phyloP scores from a whole-genome alignment of 35 echinoderm and acorn worm species.

The Diadema setosum region DNA sequence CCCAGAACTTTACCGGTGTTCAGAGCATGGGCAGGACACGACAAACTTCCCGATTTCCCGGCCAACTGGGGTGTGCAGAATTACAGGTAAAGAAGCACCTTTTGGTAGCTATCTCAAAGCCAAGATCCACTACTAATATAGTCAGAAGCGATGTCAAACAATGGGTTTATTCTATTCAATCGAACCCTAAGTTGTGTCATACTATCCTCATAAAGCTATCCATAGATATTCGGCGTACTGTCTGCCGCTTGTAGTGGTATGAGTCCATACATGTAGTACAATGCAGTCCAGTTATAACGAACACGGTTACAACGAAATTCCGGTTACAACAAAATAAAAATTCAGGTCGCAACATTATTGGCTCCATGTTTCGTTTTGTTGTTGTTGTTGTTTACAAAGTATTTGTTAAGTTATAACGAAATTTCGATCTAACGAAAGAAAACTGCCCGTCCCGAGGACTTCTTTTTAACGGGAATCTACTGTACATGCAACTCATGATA shows the following conservation, averaged over 20 bases:
- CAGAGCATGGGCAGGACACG: slow-evolving; percentile 65
- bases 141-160: neutral
- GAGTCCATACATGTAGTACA: too few relatives aligned
- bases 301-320: too few relatives aligned
- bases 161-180: neutral
- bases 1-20: slow-evolving; percentile 72
- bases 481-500: too few relatives aligned
- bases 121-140: neutral
- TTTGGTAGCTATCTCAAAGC: neutral
- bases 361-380: too few relatives aligned
- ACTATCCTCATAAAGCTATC: neutral
- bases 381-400: too few relatives aligned
- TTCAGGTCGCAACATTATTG: too few relatives aligned
- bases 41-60: slow-evolving; percentile 65
- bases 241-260: neutral
- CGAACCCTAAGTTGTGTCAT: neutral
- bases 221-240: neutral
- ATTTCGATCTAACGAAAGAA: too few relatives aligned
- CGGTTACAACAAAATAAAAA: too few relatives aligned
- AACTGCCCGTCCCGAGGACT: too few relatives aligned
- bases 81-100: slow-evolving; percentile 66
- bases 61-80: slow-evolving; percentile 90
- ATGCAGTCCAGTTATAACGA: too few relatives aligned
- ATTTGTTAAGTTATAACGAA: too few relatives aligned
- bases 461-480: too few relatives aligned